Base-by-base conservation (phyloP, 2,797 vertebrate species). In the Tenualosa thibaudeaui region DNA sequence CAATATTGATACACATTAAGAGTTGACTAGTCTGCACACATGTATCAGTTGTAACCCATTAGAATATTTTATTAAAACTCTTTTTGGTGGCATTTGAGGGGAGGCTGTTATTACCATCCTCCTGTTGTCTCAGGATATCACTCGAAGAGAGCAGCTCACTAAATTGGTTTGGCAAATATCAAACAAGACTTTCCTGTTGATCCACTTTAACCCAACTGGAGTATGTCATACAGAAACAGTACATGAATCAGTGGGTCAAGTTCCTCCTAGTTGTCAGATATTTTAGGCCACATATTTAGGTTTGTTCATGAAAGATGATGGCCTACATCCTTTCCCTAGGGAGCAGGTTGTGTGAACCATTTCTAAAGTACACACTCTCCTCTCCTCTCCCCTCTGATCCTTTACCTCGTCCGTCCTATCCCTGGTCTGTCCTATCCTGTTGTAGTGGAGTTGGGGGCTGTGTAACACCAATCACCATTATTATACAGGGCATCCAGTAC, bases 121-220 rank as follows among this genome's bases (percentile, higher is more conserved):
- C 31, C 31, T 75, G 68, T 40, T 68, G 4, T 40, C 68, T 17
- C 37, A 40, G 19, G 13, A 68, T 37, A 12, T 68, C 2, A 68
- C 31, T 75, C 31, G 68, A 75, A 17, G 19, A 40, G 31, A 75
- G 26, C 26, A 75, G 10, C 13, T 5, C 15, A 5, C 56, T n/a
- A 60, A 60, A 60, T 24, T 22, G 22, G 56, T 22, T 8, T 7
- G 68, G 68, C 31, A 75, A 75, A 75, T 43, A 37, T 75, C 31
- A 19, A 12, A 75, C 68, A 40, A 75, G 3, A 43, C 43, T 37
- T 3, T 40, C 31, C 31, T 22, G 68, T 75, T 75, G 68, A 40
- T 75, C 31, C 68, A 75, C 68, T 40, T 75, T 40, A 75, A 43
- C 68, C 68, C 31, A 75, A 37, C 68, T 37, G 68, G 37, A 37